A percentile compares a stretch with the other conserved stretches of the same genome.
Conservation (phyloP, 2,888 invertebrate species). For the Alloscopus bannaensis region DNA sequence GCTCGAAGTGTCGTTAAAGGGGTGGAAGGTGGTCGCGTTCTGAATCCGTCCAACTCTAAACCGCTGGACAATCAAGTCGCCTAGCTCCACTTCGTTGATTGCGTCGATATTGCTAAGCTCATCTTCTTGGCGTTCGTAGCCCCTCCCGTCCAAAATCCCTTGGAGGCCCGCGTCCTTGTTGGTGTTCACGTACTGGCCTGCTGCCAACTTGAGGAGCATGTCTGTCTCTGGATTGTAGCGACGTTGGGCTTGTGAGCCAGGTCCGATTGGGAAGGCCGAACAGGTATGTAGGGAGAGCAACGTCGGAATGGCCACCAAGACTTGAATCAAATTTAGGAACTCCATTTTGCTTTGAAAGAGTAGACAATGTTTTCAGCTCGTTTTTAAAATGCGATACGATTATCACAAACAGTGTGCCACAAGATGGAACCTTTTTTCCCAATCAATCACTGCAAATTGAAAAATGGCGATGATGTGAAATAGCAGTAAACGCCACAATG, state of each 20-base stretch:
- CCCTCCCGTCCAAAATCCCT: background rate
- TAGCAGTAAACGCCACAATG: no score
- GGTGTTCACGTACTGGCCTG: background rate
- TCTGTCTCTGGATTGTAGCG: background rate
- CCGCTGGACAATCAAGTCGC: conserved; percentile 18
- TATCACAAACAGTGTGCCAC: no score
- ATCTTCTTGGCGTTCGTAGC: background rate
- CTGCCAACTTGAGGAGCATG: background rate
- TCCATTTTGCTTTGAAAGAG: no score
- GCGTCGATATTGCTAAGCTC: no score
- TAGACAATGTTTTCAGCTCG: no score
- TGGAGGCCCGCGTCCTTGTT: background rate
- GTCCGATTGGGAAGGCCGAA: background rate
- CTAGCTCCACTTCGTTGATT: background rate
- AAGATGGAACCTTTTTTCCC: no score
- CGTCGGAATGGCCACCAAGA: no score
- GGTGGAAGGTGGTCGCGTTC: conserved; percentile 14
- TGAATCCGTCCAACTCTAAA: conserved; percentile 6
- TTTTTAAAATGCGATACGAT: no score
- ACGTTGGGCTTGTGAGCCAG: background rate
- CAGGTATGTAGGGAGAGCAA: no score
- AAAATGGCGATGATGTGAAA: no score
- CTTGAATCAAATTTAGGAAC: no score
- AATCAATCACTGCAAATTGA: no score
- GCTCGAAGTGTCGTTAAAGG: conserved; percentile 12